Percentiles rank a stretch among this genome's conserved stretches.
Conservation (phyloP, 2,888 invertebrate species). For the Neuroscelio doddi region DNA sequence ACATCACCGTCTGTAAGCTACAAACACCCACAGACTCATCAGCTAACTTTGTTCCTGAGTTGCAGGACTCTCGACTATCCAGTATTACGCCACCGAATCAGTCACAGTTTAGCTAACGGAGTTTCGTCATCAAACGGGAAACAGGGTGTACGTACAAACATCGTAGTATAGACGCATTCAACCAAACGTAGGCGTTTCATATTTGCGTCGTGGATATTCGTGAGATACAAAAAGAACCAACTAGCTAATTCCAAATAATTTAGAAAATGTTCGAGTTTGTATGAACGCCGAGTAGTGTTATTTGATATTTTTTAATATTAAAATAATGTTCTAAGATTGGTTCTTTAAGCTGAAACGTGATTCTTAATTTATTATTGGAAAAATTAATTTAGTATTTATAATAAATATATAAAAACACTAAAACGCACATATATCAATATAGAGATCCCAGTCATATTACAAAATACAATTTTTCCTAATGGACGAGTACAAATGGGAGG, state of each 20-base stretch:
- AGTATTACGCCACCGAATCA: conserved; percentile 65
- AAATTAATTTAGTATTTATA: background rate
- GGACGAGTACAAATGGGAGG: conserved; percentile 53
- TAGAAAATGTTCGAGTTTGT: too few species aligned
- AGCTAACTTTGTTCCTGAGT: conserved; percentile 70
- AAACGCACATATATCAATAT: conserved; percentile 30
- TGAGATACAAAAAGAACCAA: background rate
- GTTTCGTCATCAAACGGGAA: conserved; percentile 68
- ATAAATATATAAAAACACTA: conserved; percentile 18
- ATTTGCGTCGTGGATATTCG: conserved; percentile 2
- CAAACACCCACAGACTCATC: conserved; percentile 67
- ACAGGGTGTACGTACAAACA: conserved; percentile 61
- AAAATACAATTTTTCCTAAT: conserved; percentile 66
- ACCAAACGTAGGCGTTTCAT: conserved; percentile 11
- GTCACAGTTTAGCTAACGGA: conserved; percentile 65
- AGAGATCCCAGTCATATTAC: conserved; percentile 50
- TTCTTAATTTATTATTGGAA: too few species aligned
- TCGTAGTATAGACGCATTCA: conserved; percentile 42
- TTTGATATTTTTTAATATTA: too few species aligned
- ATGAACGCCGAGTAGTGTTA: too few species aligned
- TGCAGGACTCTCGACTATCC: conserved; percentile 61
- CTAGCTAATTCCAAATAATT: background rate
- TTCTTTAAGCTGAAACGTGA: too few species aligned
- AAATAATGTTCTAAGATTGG: too few species aligned
- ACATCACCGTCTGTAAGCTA: conserved; percentile 37